Conservation (phyloP, 2,888 invertebrate genomes). For the Agrotis exclamationis region DNA sequence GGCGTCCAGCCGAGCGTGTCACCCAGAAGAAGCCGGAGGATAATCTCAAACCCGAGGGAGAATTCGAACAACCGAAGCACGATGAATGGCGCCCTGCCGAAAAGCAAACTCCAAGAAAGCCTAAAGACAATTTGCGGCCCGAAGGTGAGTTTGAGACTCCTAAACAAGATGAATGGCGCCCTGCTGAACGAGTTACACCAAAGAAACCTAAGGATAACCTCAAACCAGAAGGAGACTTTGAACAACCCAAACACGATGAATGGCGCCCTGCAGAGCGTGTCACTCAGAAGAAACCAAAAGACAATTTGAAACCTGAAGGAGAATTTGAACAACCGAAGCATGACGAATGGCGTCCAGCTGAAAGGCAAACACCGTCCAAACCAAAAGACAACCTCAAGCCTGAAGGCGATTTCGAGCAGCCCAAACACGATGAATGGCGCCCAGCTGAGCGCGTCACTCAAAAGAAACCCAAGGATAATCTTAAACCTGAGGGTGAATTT, state of each 20-base stretch:
- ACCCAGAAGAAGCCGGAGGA: slow-evolving; percentile 90
- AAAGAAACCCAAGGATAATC: slow-evolving; percentile 70
- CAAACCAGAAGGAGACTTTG: slow-evolving; percentile 30
- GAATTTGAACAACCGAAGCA: slow-evolving; percentile 82
- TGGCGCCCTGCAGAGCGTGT: slow-evolving; percentile 76
- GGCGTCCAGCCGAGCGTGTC: slow-evolving; percentile 84
- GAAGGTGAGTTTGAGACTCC: slow-evolving; percentile 74
- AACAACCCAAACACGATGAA: slow-evolving; percentile 29
- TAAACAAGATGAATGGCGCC: slow-evolving; percentile 70
- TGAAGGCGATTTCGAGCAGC: slow-evolving; percentile 82
- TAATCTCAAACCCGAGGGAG: slow-evolving; percentile 78
- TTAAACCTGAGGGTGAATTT: slow-evolving; percentile 82
- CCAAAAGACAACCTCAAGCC: slow-evolving; percentile 79
- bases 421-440: slow-evolving; percentile 79
- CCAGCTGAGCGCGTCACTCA: slow-evolving; percentile 80
- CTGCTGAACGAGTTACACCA: slow-evolving; percentile 12
- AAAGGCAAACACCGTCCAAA: slow-evolving; percentile 59
- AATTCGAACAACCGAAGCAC: slow-evolving; percentile 75
- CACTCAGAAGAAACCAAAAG: slow-evolving; percentile 66
- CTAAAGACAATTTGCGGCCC: slow-evolving; percentile 84
- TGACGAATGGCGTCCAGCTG: slow-evolving; percentile 77
- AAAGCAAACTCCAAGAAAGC: slow-evolving; percentile 79
- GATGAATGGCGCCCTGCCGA: slow-evolving; percentile 84
- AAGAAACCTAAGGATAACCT: slow-evolving; percentile 30
- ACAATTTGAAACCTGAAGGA: slow-evolving; percentile 81